Percentiles rank a stretch among this genome's conserved stretches.
Evolutionary conservation across 2,113 vertebrate genomes (phyloP).

Genomic region (Lagopus muta): DNA sequence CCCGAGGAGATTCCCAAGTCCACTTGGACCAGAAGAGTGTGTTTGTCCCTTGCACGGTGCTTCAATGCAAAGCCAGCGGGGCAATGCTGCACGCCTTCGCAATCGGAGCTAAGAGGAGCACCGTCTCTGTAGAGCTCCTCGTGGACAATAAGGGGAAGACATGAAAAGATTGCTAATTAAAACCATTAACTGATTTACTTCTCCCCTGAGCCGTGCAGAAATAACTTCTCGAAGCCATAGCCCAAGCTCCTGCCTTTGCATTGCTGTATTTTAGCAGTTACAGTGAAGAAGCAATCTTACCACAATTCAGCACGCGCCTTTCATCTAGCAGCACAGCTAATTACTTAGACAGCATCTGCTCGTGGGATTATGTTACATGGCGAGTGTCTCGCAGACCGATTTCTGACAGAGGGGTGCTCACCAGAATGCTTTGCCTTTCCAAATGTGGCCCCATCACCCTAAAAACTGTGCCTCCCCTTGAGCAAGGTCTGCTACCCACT

Average conservation of each 20-base stretch:
- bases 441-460: neutral
- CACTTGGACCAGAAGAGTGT: neutral
- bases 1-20: neutral
- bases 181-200: slow-evolving; percentile 3
- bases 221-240: neutral
- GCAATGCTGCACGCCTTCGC: neutral
- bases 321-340: neutral
- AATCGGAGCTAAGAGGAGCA: neutral
- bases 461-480: neutral
- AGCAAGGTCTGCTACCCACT: neutral
- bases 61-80: rapidly evolving
- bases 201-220: neutral
- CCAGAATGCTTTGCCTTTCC: neutral
- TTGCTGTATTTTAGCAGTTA: neutral
- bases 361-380: neutral
- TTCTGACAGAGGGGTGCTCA: neutral
- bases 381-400: neutral
- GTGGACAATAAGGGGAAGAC: neutral
- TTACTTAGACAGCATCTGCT: slow-evolving; percentile 17
- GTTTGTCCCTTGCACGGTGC: neutral
- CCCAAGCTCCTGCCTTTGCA: neutral
- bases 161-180: slow-evolving; percentile 36
- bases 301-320: neutral
- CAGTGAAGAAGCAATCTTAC: neutral
- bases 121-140: neutral